Evolutionary conservation across 2,797 vertebrate species (phyloP), one percentile per base, ranked within the genome.

Genomic region (Allobates femoralis): DNA sequence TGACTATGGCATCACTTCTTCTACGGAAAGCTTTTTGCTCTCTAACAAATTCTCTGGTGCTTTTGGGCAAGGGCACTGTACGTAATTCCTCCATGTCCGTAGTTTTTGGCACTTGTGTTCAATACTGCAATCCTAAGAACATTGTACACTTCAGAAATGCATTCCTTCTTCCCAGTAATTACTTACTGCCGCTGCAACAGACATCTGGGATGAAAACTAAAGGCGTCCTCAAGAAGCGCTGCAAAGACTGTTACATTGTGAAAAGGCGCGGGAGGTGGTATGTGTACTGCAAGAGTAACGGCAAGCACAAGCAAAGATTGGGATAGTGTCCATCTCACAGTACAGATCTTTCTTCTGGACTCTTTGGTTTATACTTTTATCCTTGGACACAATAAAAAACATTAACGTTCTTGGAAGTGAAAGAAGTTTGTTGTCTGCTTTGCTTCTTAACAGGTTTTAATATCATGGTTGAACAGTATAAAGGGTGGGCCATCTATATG

Each of bases 281-380:
- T 89, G 91, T 99, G 21, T 95, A 79, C 90, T 99, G 98, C 92
- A 96, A 95, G 89, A 94, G 93, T 7, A 90, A 97, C 90, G 97
- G 97, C 0, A 94, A 94, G 89, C 98, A 99, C 91, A 99, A 99
- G 91, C 98, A 99, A 89, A 94, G 97, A 30, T 95, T 96, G 89
- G 90, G 93, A 56, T 98, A 91, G 94, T 5, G n/a, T 5, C 18
- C 32, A 2, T 21, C 3, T 21, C 12, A 26, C 10, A 8, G 16
- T 15, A 19, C 19, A 23, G 14, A 32, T 3, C 51, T 30, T 34
- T 1, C 1, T 5, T 14, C 21, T 60, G 74, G n/a, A 76, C 51
- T 55, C 14, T 75, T 7, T 26, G 30, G 12, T 37, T 71, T 56
- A n/a, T 34, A 71, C 46, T 5, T 83, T 83, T 53, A 51, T 51